Conservation (phyloP, 2,113 vertebrate species). For the Cochlearius cochlearius region DNA sequence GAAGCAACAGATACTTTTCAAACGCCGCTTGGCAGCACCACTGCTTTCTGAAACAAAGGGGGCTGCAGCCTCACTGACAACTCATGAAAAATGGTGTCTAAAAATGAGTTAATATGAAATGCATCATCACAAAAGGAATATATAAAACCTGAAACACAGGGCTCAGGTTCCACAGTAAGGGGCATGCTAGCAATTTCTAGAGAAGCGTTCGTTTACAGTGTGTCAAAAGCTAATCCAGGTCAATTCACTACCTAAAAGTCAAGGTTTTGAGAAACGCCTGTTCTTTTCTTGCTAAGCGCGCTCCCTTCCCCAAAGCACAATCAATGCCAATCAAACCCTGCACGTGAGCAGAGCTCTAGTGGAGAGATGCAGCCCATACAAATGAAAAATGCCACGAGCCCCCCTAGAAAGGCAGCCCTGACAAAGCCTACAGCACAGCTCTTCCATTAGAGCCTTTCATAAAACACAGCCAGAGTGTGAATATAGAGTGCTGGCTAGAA, state of each 20-base stretch:
- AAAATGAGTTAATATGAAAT: slow-evolving; percentile 44
- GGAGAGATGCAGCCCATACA: slow-evolving; percentile 61
- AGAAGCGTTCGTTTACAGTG: slow-evolving; percentile 26
- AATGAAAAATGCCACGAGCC: slow-evolving; percentile 46
- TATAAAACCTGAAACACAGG: background rate
- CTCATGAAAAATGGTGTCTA: slow-evolving; percentile 44
- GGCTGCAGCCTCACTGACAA: slow-evolving; percentile 5
- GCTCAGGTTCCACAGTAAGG: background rate
- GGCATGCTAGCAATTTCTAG: background rate
- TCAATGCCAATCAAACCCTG: slow-evolving; percentile 63
- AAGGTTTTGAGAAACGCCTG: slow-evolving; percentile 45
- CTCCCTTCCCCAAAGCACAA: slow-evolving; percentile 50
- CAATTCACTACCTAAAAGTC: slow-evolving; percentile 49
- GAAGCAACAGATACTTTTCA: slow-evolving; percentile 52
- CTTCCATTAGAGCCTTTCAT: slow-evolving; percentile 65
- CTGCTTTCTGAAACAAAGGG: slow-evolving; percentile 19
- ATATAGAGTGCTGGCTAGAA: slow-evolving; percentile 48
- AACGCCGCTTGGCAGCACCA: slow-evolving; percentile 2
- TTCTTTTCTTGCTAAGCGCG: slow-evolving; percentile 36
- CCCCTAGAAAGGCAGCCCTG: slow-evolving; percentile 45
- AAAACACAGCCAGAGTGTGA: slow-evolving; percentile 60
- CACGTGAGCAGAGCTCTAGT: slow-evolving; percentile 58
- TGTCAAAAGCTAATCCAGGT: slow-evolving; percentile 64
- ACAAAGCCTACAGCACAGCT: slow-evolving; percentile 47
- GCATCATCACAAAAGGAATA: slow-evolving; percentile 24